Conservation (phyloP, 1,140 invertebrate genomes). For the Temnothorax longispinosus region DNA sequence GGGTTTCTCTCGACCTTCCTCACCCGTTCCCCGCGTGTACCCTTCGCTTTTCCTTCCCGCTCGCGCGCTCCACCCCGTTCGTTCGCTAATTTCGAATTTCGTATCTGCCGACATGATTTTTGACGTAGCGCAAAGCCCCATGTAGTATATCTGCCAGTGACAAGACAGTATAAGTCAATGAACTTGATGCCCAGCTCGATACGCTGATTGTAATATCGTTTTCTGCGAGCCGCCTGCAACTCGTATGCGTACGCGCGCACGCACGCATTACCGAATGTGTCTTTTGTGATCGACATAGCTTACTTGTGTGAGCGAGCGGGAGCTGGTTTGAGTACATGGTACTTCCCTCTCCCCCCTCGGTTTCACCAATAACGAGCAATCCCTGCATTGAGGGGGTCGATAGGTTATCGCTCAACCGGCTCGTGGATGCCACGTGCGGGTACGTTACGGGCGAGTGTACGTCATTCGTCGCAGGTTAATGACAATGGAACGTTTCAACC, state of each 20-base stretch:
- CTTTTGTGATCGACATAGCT: constrained; percentile 5
- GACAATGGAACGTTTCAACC: not conserved
- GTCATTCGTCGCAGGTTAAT: constrained; percentile 12
- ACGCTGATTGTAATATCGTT: constrained; percentile 55
- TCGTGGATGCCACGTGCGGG: constrained; percentile 52
- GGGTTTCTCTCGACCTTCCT: constrained; percentile 2
- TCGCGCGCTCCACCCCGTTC: not conserved
- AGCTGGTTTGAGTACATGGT: not conserved
- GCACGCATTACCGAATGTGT: not conserved
- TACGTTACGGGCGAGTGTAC: constrained; percentile 16
- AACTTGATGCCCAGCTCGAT: constrained; percentile 18
- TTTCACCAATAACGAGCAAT: constrained; percentile 26
- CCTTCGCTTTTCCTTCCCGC: not conserved
- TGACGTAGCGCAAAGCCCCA: not conserved
- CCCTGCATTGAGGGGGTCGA: constrained; percentile 16
- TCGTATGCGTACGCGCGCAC: not conserved
- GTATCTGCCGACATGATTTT: not conserved
- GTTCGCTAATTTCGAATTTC: not conserved
- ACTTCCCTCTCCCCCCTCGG: not conserved
- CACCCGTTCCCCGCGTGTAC: not conserved
- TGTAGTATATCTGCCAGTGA: constrained; percentile 29
- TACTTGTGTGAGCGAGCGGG: not conserved
- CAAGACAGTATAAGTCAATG: constrained; percentile 41
- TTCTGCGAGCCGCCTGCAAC: not conserved
- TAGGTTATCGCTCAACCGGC: constrained; percentile 48